phyloP scores from a whole-genome alignment of 2,797 vertebrate species.

The Gymnothorax reevesii region DNA sequence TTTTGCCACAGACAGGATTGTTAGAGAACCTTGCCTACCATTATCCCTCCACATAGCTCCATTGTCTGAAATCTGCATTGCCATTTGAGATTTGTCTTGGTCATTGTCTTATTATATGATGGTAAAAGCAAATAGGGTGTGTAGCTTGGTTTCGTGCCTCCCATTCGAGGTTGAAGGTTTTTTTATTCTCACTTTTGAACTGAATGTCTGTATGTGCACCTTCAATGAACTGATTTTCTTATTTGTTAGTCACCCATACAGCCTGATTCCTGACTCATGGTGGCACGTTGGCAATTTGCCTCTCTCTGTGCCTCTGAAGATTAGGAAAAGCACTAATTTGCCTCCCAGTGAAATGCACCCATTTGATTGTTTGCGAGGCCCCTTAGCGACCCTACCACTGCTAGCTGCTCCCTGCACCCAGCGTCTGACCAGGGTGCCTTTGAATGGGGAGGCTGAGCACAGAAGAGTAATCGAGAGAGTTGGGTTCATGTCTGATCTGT shows the following conservation, averaged over 20 bases:
- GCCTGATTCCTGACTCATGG: background rate
- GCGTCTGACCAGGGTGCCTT: background rate
- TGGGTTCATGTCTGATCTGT: background rate
- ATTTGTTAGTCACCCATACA: background rate
- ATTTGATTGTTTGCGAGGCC: background rate
- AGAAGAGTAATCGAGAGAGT: background rate
- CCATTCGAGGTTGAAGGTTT: background rate
- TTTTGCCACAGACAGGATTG: no score
- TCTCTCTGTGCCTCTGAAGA: background rate
- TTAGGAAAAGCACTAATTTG: background rate
- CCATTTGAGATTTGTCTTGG: background rate
- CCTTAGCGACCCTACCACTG: background rate
- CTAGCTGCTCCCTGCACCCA: background rate
- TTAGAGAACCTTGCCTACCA: no score
- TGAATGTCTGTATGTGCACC: background rate
- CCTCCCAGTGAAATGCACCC: background rate
- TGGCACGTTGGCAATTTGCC: background rate
- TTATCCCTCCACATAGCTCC: no score
- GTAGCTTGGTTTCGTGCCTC: background rate
- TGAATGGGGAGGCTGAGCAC: background rate
- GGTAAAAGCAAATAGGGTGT: background rate
- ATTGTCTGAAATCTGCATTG: no score
- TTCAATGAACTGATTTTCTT: background rate
- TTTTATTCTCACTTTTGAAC: background rate
- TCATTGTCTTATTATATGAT: background rate